phyloP scores from a whole-genome alignment of 2,797 vertebrate genomes.

The Acipenser oxyrinchus region DNA sequence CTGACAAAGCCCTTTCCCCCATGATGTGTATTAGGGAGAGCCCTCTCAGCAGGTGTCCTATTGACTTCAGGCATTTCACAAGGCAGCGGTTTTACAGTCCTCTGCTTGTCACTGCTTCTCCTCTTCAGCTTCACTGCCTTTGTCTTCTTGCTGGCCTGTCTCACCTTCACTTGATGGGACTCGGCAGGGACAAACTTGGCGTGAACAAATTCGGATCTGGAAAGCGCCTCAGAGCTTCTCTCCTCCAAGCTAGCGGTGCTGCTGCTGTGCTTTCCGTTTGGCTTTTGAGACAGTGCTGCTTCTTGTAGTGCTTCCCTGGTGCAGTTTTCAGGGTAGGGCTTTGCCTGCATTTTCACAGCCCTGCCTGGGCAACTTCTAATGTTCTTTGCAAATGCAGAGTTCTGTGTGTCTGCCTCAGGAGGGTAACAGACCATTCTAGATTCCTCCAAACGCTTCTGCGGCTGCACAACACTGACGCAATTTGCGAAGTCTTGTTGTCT shows the following conservation, averaged over 20 bases:
- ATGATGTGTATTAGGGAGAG: conserved; percentile 34
- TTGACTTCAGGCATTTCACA: conserved; percentile 43
- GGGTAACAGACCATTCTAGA: too few relatives aligned
- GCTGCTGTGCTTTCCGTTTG: conserved; percentile 32
- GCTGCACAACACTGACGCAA: conserved; percentile 1
- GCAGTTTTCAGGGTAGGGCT: background rate
- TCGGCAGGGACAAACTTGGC: conserved; percentile 65
- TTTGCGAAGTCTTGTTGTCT: background rate
- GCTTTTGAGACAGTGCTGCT: conserved; percentile 23
- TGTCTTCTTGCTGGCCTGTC: conserved; percentile 63
- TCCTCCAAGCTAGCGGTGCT: conserved; percentile 37
- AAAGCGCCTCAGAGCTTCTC: conserved; percentile 32
- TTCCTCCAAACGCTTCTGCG: too few relatives aligned
- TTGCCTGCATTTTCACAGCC: background rate
- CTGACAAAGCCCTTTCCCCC: conserved; percentile 32
- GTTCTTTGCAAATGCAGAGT: background rate
- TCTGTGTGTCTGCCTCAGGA: conserved; percentile 18
- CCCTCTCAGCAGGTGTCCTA: conserved; percentile 29
- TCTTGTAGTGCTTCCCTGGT: conserved; percentile 10
- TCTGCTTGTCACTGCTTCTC: conserved; percentile 56
- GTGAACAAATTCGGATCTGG: conserved; percentile 56
- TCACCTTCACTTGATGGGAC: conserved; percentile 59
- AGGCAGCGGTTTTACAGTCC: conserved; percentile 44
- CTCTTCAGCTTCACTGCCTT: conserved; percentile 67
- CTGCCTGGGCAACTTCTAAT: background rate